Conservation (phyloP, 1,140 invertebrate species). For the Neodiprion pinetum region DNA sequence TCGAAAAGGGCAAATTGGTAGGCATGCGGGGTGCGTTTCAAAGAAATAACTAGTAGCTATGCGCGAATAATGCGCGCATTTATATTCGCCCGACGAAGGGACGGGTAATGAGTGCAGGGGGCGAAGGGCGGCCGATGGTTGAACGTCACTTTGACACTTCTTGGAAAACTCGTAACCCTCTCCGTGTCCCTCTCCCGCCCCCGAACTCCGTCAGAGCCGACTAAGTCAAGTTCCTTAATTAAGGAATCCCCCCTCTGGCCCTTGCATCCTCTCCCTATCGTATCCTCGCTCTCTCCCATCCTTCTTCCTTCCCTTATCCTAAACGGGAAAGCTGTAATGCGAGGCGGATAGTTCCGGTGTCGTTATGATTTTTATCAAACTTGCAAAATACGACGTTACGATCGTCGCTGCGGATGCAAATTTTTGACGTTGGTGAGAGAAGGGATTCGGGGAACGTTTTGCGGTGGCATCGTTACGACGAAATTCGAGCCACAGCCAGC, state of each 20-base stretch:
- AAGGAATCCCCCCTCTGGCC: conserved; percentile 26
- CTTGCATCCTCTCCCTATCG: background rate
- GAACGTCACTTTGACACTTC: conserved; percentile 33
- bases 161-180: conserved; percentile 21
- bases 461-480: too few relatives aligned
- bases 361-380: background rate
- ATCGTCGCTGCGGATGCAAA: too few relatives aligned
- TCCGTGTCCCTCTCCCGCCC: background rate
- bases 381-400: too few relatives aligned
- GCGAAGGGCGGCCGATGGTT: conserved; percentile 13
- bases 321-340: background rate
- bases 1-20: background rate
- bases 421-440: too few relatives aligned
- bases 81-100: conserved; percentile 37
- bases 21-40: background rate
- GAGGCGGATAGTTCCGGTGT: background rate
- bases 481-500: too few relatives aligned
- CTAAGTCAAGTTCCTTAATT: conserved; percentile 45
- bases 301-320: background rate
- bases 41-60: too few relatives aligned
- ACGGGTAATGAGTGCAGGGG: conserved; percentile 11
- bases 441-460: too few relatives aligned
- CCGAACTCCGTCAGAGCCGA: conserved; percentile 16
- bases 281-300: too few relatives aligned
- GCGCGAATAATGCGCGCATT: conserved; percentile 43